A percentile compares a stretch with the other conserved stretches of the same genome.
Conservation (phyloP, 2,113 vertebrate species). For the Phodopus roborovskii region DNA sequence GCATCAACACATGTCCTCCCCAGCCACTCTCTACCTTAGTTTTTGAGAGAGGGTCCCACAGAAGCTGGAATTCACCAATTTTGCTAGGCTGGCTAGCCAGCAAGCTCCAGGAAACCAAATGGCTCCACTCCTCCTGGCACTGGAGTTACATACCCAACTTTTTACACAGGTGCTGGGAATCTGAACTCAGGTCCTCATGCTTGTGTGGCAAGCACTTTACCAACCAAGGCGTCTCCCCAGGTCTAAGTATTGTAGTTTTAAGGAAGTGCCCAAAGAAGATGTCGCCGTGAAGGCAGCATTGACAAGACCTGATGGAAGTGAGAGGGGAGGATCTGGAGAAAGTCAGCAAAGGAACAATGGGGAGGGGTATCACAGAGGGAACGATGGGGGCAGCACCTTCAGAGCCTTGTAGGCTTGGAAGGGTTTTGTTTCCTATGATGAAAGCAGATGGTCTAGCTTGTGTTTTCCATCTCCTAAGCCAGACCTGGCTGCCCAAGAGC, state of each 20-base stretch:
- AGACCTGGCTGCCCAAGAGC: not conserved
- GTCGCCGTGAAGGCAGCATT: not conserved
- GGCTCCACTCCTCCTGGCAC: not conserved
- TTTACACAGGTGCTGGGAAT: too few species aligned
- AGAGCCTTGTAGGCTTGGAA: not conserved
- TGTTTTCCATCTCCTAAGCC: not conserved
- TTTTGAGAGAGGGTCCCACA: not conserved
- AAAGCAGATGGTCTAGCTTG: not conserved
- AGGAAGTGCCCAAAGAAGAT: not conserved
- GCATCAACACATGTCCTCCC: too few species aligned
- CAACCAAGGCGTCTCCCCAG: too few species aligned
- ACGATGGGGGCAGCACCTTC: accelerated
- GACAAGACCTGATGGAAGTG: not conserved
- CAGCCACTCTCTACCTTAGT: too few species aligned
- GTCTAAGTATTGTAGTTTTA: not conserved
- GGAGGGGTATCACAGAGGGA: not conserved
- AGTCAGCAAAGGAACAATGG: not conserved
- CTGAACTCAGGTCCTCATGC: too few species aligned
- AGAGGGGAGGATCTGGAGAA: not conserved
- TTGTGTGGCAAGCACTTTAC: too few species aligned
- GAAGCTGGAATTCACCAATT: not conserved
- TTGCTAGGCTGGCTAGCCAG: not conserved
- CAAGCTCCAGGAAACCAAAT: not conserved
- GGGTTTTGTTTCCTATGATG: not conserved
- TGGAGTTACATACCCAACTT: not conserved